Evolutionary conservation across 2,888 invertebrate species (phyloP).

Genomic region (Patella depressa): DNA sequence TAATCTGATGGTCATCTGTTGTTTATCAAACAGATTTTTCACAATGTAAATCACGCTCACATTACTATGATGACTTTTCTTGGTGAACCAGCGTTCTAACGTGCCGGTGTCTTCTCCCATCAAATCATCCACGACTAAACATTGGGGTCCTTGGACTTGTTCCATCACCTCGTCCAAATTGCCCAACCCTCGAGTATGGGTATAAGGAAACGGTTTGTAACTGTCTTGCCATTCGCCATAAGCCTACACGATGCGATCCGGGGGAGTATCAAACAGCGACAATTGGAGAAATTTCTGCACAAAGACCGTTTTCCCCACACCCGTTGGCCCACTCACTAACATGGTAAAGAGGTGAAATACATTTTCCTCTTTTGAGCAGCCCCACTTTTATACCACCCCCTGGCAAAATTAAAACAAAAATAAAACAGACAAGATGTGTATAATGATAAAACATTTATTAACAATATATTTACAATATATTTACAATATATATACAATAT

Average conservation of each 20-base stretch:
- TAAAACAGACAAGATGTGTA: too few relatives aligned
- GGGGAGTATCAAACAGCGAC: background rate
- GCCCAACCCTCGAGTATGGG: background rate
- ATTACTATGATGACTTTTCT: constrained; percentile 18
- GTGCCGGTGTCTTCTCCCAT: background rate
- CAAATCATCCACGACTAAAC: constrained; percentile 15
- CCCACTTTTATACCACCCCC: background rate
- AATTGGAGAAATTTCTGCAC: background rate
- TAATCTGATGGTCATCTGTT: constrained; percentile 9
- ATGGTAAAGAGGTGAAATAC: background rate
- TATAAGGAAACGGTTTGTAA: background rate
- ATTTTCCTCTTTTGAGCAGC: background rate
- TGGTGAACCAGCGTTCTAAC: background rate
- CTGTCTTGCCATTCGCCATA: background rate
- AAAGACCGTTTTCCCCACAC: background rate
- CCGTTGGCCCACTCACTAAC: background rate
- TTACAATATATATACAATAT: too few relatives aligned
- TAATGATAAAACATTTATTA: too few relatives aligned
- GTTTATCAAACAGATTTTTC: constrained; percentile 16
- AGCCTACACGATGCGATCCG: background rate
- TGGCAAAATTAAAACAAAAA: background rate
- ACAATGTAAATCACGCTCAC: constrained; percentile 15
- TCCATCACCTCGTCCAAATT: background rate
- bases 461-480: too few relatives aligned
- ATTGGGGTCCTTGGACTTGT: background rate